Base-by-base conservation (phyloP, 2,113 vertebrate genomes). In the Chascanopsetta lugubris region DNA sequence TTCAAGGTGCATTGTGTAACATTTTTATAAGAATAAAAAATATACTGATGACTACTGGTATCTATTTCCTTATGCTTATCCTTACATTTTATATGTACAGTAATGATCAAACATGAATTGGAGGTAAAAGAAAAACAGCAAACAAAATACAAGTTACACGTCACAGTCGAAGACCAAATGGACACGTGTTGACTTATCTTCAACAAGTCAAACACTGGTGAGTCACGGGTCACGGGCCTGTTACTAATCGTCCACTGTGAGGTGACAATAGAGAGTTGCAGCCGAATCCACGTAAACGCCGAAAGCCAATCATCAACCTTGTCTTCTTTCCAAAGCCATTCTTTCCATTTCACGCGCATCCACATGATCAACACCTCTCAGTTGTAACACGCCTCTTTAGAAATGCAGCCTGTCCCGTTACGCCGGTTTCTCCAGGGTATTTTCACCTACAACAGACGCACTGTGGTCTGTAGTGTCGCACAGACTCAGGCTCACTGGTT, bases 401-500 rank as follows among this genome's bases (percentile, higher is more conserved):
- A 61, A 66, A 82, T 82, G 84, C 55, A 26, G 87, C 21, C n/a
- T 6, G 9, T 85, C 91, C 72, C 24, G 91, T 66, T 30, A 2
- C 10, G 48, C 90, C 43, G 77, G 91, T 90, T 89, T 46, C 64
- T 26, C 13, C 3, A 1, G 64, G 56, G 56, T 55, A 26, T 73
- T 75, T 57, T 5, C 8, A 4, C 29, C 8, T 8, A 8, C n/a
- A 7, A 36, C 30, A 29, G 25, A 48, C 10, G 34, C 49, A 56
- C 20, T 46, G 8, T 30, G 10, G 18, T 21, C 9, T 27, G 25
- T 32, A 15, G 21, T 68, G 18, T 77, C 11, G 56, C 21, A 76
- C 29, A 43, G 25, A 22, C n/a, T n/a, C n/a, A 48, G 59, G 40
- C 29, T 61, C 66, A 48, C 36, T 77, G 40, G 12, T 27, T 18